A percentile compares a stretch with the other conserved stretches of the same genome.
These are phyloP conservation scores for Dione juno DNA, from an alignment of 2,888 invertebrate species.

Conservation along the genomic window DNA sequence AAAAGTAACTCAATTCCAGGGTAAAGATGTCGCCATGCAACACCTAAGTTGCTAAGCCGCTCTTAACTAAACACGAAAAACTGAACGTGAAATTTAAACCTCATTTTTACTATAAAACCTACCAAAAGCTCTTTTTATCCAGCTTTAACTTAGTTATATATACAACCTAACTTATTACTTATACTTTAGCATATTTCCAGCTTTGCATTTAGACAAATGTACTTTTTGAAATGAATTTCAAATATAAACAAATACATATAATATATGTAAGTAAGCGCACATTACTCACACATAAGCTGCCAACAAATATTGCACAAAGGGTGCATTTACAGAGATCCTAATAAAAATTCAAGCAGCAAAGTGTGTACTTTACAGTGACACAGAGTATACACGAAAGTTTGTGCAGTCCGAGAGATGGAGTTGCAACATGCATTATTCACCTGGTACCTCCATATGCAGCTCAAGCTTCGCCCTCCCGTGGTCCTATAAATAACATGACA, in stretches of 20 bases:
- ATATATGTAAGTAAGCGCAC: background rate
- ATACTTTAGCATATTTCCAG: background rate
- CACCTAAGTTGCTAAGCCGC: background rate
- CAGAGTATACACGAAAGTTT: conserved; percentile 26
- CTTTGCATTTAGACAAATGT: background rate
- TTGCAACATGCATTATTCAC: conserved; percentile 43
- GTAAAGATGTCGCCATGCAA: background rate
- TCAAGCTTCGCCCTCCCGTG: background rate
- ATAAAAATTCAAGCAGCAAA: conserved; percentile 25
- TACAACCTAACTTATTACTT: background rate
- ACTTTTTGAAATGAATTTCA: background rate
- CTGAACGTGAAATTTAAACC: too few species aligned
- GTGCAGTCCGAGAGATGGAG: conserved; percentile 28
- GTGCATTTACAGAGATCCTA: conserved; percentile 9
- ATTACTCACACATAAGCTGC: background rate
- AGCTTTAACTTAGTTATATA: background rate
- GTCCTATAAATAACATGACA: background rate
- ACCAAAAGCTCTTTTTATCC: too few species aligned
- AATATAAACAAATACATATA: background rate
- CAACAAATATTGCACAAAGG: conserved; percentile 9
- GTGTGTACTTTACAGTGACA: conserved; percentile 23
- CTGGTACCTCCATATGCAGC: conserved; percentile 22
- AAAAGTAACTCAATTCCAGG: background rate
- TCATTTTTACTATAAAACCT: too few species aligned
- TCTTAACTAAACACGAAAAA: background rate